A percentile compares a stretch with the other conserved stretches of the same genome.
Conservation (phyloP, 2,888 invertebrate genomes). For the Chymomyza fuscimana region DNA sequence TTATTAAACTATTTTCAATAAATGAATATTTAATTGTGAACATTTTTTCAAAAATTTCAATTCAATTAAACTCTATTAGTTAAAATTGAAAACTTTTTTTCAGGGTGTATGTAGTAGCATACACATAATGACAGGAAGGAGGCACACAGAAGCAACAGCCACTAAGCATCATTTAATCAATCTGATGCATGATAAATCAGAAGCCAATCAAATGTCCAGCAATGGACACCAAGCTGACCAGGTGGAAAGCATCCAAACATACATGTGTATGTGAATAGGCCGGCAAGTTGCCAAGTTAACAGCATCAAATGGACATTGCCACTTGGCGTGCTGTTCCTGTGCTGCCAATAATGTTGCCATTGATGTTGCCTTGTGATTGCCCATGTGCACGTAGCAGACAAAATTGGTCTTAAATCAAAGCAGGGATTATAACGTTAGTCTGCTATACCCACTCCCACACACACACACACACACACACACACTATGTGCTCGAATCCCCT, state of each 20-base stretch:
- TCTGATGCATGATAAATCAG: constrained; percentile 68
- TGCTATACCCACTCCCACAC: background rate
- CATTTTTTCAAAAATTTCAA: too few relatives aligned
- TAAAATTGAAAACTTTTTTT: background rate
- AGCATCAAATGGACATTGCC: constrained; percentile 38
- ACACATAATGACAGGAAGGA: background rate
- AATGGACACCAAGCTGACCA: background rate
- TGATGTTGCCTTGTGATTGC: constrained; percentile 12
- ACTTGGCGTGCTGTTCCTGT: constrained; percentile 32
- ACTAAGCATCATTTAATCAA: constrained; percentile 69
- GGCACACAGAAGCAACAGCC: constrained; percentile 26
- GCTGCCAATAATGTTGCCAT: constrained; percentile 1
- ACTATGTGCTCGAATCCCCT: background rate
- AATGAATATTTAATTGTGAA: too few relatives aligned
- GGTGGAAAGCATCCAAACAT: background rate
- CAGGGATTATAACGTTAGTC: constrained; percentile 64
- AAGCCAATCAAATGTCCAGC: constrained; percentile 45
- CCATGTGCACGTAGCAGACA: constrained; percentile 39
- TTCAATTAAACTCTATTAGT: too few relatives aligned
- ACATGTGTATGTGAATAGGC: background rate
- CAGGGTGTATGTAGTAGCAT: background rate
- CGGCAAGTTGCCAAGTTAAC: constrained; percentile 20
- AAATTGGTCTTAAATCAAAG: constrained; percentile 70
- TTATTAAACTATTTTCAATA: too few relatives aligned
- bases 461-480: background rate